Evolutionary conservation across 2,888 invertebrate species (phyloP).

Genomic region (Tachina lurida): DNA sequence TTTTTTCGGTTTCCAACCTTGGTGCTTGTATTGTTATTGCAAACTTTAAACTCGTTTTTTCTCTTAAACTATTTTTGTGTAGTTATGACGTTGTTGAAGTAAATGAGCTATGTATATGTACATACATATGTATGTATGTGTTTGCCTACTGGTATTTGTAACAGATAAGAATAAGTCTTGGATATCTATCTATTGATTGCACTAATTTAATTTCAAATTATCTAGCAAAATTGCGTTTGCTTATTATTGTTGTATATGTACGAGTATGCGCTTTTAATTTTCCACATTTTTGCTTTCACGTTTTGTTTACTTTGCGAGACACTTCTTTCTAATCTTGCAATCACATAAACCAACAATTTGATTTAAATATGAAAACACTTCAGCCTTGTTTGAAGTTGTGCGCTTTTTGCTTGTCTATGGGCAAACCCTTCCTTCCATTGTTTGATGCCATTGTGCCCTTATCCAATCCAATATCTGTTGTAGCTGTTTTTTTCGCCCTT

Average conservation of each 20-base stretch:
- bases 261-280: neutral
- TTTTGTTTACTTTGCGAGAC: constrained; percentile 24
- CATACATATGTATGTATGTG: neutral
- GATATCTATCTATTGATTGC: constrained; percentile 44
- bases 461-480: constrained; percentile 31
- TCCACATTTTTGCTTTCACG: neutral
- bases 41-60: too few species aligned
- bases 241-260: constrained; percentile 5
- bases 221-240: constrained; percentile 23
- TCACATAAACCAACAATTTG: constrained; percentile 9
- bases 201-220: constrained; percentile 45
- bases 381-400: neutral
- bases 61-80: too few species aligned
- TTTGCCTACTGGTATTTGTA: constrained; percentile 7
- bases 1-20: too few species aligned
- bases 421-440: neutral
- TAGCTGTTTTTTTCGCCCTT: constrained; percentile 18
- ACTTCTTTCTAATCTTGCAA: neutral
- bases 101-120: neutral
- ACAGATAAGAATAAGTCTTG: neutral
- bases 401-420: neutral
- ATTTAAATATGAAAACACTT: neutral
- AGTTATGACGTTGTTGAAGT: too few species aligned
- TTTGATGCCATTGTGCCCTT: neutral
- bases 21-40: too few species aligned